Conservation (phyloP, 2,113 vertebrate species). For the Amia ocellicauda region DNA sequence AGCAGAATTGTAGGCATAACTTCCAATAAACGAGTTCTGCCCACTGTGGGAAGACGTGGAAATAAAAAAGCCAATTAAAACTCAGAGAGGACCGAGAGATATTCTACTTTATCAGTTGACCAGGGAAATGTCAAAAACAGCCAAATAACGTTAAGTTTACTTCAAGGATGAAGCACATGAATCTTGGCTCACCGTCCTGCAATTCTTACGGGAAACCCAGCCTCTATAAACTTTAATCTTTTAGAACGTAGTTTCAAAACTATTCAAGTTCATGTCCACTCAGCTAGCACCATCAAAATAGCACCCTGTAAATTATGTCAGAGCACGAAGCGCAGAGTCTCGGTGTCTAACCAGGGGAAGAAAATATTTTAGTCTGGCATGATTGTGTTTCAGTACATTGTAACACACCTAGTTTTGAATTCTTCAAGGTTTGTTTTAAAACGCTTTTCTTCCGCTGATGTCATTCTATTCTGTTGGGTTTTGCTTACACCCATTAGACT, state of each 20-base stretch:
- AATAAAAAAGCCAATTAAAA: slow-evolving; percentile 45
- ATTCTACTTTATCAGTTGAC: slow-evolving; percentile 27
- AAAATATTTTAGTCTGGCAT: too few species aligned
- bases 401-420: too few species aligned
- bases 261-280: background rate
- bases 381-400: too few species aligned
- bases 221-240: background rate
- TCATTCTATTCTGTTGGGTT: too few species aligned
- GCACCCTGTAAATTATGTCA: background rate
- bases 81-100: slow-evolving; percentile 11
- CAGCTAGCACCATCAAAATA: background rate
- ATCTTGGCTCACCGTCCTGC: background rate
- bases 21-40: slow-evolving; percentile 38
- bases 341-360: background rate
- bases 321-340: background rate
- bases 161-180: background rate
- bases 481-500: too few species aligned
- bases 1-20: slow-evolving; percentile 46
- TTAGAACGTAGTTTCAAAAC: background rate
- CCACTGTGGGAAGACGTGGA: slow-evolving; percentile 34
- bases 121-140: slow-evolving; percentile 24
- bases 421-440: too few species aligned
- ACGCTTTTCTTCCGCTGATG: too few species aligned
- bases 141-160: background rate
- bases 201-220: background rate